Evolutionary conservation across 1,140 invertebrate species (phyloP).

Genomic region (Monochamus saltuarius): DNA sequence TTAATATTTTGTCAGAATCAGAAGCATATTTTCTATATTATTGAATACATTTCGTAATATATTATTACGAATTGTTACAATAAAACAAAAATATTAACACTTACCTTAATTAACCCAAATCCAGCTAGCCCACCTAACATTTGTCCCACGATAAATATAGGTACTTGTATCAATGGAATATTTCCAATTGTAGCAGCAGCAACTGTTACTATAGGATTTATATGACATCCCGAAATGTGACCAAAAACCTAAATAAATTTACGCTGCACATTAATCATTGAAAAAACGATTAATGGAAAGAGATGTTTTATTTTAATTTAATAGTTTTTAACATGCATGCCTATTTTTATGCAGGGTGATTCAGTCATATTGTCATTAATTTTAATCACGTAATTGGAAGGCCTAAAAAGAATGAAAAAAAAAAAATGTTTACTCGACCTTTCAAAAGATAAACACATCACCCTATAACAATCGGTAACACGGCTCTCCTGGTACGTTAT

Average conservation of each 20-base stretch:
- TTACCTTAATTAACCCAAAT: constrained; percentile 63
- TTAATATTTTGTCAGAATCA: too few relatives aligned
- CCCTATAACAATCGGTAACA: too few relatives aligned
- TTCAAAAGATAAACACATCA: too few relatives aligned
- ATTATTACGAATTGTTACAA: too few relatives aligned
- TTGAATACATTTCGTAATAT: too few relatives aligned
- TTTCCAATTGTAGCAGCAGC: constrained; percentile 67
- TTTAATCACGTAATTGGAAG: too few relatives aligned
- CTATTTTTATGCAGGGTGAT: background rate
- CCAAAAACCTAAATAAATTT: constrained; percentile 64
- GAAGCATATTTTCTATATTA: too few relatives aligned
- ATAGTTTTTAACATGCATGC: background rate
- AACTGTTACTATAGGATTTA: constrained; percentile 77
- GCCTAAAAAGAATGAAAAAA: too few relatives aligned
- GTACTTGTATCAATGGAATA: constrained; percentile 63
- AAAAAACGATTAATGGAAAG: constrained; percentile 3
- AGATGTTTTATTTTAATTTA: background rate
- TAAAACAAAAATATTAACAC: background rate
- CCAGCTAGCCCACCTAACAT: constrained; percentile 68
- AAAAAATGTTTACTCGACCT: too few relatives aligned
- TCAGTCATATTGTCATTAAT: background rate
- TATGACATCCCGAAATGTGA: constrained; percentile 69
- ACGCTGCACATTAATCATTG: too few relatives aligned
- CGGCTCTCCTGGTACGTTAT: too few relatives aligned
- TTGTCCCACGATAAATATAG: constrained; percentile 74